A percentile compares a stretch with the other conserved stretches of the same genome.
Evolutionary conservation across 2,797 vertebrate genomes (phyloP).

Genomic region (Epinephelus malabaricus): DNA sequence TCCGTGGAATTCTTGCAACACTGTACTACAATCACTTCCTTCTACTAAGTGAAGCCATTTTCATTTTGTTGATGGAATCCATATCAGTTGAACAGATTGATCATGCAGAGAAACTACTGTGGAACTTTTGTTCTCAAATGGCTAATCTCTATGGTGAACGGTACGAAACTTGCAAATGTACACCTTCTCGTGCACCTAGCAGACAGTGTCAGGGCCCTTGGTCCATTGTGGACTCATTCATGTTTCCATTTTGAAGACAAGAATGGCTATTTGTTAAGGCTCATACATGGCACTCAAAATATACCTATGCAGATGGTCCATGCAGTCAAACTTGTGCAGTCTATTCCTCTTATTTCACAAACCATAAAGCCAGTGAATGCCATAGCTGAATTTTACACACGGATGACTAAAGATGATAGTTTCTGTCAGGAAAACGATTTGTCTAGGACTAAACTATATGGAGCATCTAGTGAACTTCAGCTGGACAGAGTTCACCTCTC

Average conservation of each 20-base stretch:
- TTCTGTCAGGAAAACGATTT: slow-evolving; percentile 24
- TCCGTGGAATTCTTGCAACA: background rate
- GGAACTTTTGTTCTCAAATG: slow-evolving; percentile 36
- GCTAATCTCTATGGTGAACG: slow-evolving; percentile 25
- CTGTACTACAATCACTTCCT: slow-evolving; percentile 47
- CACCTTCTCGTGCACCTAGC: slow-evolving; percentile 44
- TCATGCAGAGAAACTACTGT: slow-evolving; percentile 51
- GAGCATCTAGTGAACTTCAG: background rate
- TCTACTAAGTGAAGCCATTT: slow-evolving; percentile 52
- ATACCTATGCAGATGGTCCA: slow-evolving; percentile 6
- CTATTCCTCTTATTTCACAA: too few relatives aligned
- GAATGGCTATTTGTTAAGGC: slow-evolving; percentile 32
- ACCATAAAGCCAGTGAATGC: background rate
- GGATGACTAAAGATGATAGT: slow-evolving; percentile 36
- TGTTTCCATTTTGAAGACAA: slow-evolving; percentile 52
- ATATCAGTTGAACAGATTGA: slow-evolving; percentile 37
- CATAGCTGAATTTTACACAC: slow-evolving; percentile 19
- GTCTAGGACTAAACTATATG: background rate
- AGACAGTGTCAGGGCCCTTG: slow-evolving; percentile 40
- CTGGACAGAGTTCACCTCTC: too few relatives aligned
- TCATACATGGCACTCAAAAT: slow-evolving; percentile 39
- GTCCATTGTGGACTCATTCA: slow-evolving; percentile 44
- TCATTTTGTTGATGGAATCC: slow-evolving; percentile 54
- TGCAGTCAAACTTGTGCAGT: too few relatives aligned
- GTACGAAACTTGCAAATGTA: slow-evolving; percentile 40